These are phyloP conservation scores for Apodemia hepburni DNA, from an alignment of 2,888 invertebrate species.

Conservation along the genomic window DNA sequence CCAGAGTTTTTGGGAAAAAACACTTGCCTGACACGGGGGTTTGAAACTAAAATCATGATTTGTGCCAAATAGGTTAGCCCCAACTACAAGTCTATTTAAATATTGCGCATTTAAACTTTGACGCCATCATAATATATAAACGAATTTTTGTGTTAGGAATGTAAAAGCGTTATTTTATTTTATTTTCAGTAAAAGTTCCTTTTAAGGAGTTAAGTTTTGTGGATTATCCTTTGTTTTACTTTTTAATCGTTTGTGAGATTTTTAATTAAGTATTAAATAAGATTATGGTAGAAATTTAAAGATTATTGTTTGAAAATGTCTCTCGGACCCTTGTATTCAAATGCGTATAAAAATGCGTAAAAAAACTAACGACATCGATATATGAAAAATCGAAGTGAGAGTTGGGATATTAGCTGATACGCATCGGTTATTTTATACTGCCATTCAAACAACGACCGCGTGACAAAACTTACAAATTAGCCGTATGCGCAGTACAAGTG, in stretches of 20 bases:
- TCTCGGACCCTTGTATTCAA: constrained; percentile 1
- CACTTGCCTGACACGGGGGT: no score
- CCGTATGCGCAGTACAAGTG: background rate
- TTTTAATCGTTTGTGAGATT: no score
- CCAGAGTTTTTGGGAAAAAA: no score
- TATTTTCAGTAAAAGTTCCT: background rate
- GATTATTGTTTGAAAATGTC: background rate
- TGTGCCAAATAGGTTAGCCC: no score
- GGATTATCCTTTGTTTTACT: background rate
- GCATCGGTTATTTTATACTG: constrained; percentile 4
- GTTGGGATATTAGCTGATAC: background rate
- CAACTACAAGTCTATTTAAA: no score
- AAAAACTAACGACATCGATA: background rate
- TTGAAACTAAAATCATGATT: no score
- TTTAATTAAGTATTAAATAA: no score
- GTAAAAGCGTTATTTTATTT: background rate
- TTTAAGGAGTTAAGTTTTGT: background rate
- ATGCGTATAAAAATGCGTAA: background rate
- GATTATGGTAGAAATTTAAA: no score
- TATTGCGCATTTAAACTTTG: background rate
- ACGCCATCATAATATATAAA: background rate
- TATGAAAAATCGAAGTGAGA: background rate
- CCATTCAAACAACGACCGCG: background rate
- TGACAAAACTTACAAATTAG: background rate
- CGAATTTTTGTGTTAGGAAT: background rate